Base-by-base conservation (phyloP, 2,888 invertebrate species). In the Spisula subtruncata region DNA sequence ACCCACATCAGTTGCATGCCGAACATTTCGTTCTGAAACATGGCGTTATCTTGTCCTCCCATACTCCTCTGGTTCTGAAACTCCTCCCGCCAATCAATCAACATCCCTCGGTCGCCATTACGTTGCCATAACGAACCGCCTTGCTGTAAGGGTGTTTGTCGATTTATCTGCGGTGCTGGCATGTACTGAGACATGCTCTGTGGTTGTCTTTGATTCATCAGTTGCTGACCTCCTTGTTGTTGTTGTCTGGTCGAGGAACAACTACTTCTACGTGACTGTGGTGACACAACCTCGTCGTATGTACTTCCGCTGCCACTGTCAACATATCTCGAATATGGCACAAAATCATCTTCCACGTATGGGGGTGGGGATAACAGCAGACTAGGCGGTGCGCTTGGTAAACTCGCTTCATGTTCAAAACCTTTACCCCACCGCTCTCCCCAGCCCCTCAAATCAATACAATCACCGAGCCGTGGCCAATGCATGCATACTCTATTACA, bases 401-500 rank as follows among this genome's bases (percentile, higher is more conserved):
- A 41, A 18, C 32, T 29, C 29, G 88, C 84, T 0, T 51, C 80
- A n/a, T 48, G 48, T 2, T 60, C 79, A 0, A 89, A 80, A 81
- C 46, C 84, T 41, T 90, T 87, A 1, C 88, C 86, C 89, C 90
- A 91, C 2, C 84, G 83, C 51, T 90, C 90, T 12, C 88, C 82
- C 89, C 90, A 91, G 0, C 88, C 85, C 51, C 87, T 85, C 32
- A 91, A 85, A 20, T 92, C 88, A 20, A 83, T 86, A 25, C 92
- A 90, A 56, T 90, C 91, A 20, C 91, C 92, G 6, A 92, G 91
- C 29, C 93, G 86, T 8, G 93, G 93, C 93, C 93, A 94, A 35
- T 91, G 82, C 32, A 88, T 86, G 60, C 95, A 95, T 32, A 94
- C 91, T 25, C 91, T 87, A 81, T 93, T 94, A 83, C 95, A 95